A percentile compares a stretch with the other conserved stretches of the same genome.
Evolutionary conservation across 2,888 invertebrate species (phyloP).

Genomic region (Clivina fossor): DNA sequence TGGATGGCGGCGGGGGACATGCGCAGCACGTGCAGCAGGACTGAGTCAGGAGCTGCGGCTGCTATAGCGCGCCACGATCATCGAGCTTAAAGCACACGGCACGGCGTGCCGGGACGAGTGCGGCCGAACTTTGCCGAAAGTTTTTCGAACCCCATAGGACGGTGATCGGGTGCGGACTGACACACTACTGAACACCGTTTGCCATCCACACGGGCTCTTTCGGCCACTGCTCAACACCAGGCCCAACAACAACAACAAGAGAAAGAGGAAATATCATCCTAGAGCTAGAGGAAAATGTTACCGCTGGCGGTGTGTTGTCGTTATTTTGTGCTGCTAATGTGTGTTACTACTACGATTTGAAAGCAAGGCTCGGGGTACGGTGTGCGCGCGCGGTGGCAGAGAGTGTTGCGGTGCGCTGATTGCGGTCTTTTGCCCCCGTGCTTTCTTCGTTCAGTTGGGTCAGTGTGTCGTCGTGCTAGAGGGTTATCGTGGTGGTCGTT

Average conservation of each 20-base stretch:
- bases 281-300: too few relatives aligned
- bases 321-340: conserved; percentile 20
- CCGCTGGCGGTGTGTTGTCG: too few relatives aligned
- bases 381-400: conserved; percentile 6
- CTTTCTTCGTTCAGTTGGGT: not conserved
- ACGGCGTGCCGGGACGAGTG: conserved; percentile 44
- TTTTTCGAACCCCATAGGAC: conserved; percentile 46
- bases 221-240: too few relatives aligned
- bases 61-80: conserved; percentile 38
- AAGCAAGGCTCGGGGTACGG: conserved; percentile 13
- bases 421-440: conserved; percentile 12
- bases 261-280: too few relatives aligned
- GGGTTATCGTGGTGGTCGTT: conserved; percentile 49
- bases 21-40: conserved; percentile 36
- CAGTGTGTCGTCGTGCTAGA: not conserved
- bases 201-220: too few relatives aligned
- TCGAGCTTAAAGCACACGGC: conserved; percentile 40
- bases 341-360: conserved; percentile 16
- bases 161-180: conserved; percentile 50
- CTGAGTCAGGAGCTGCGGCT: conserved; percentile 33
- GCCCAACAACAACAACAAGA: too few relatives aligned
- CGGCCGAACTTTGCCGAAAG: conserved; percentile 45
- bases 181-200: too few relatives aligned
- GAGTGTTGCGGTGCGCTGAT: conserved; percentile 7
- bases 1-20: conserved; percentile 15